A percentile compares a stretch with the other conserved stretches of the same genome.
phyloP scores from a whole-genome alignment of 2,888 invertebrate species.

The Allacma fusca region DNA sequence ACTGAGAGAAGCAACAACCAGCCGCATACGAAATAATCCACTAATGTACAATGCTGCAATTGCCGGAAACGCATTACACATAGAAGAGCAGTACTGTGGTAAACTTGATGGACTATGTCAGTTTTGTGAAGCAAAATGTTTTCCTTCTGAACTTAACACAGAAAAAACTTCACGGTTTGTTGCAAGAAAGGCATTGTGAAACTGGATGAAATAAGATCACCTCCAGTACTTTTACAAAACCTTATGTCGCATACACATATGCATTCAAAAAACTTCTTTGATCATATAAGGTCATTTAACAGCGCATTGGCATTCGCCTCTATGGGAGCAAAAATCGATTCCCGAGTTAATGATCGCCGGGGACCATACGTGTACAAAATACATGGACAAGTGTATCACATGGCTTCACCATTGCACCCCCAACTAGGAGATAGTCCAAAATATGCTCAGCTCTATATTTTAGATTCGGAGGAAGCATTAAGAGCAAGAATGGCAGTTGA shows the following conservation, averaged over 20 bases:
- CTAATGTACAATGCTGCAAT: background rate
- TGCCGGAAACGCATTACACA: too few relatives aligned
- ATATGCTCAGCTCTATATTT: too few relatives aligned
- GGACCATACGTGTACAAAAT: background rate
- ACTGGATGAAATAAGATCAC: too few relatives aligned
- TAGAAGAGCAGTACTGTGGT: background rate
- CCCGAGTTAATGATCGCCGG: background rate
- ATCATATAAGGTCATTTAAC: background rate
- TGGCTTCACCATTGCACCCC: background rate
- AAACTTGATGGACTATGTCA: background rate
- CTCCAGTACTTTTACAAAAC: background rate
- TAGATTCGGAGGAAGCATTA: background rate
- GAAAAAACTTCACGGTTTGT: too few relatives aligned
- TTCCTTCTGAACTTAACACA: too few relatives aligned
- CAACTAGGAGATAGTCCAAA: background rate
- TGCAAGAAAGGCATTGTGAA: too few relatives aligned
- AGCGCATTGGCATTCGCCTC: background rate
- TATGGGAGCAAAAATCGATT: background rate
- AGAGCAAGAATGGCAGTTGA: background rate
- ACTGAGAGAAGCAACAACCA: background rate
- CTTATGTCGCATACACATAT: background rate
- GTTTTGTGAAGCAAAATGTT: too few relatives aligned
- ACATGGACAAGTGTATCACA: conserved; percentile 18
- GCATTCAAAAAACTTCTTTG: background rate
- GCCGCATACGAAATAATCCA: background rate